Percentiles rank a stretch among this genome's conserved stretches.
phyloP scores from a whole-genome alignment of 2,113 vertebrate species.

The Mobula hypostoma region DNA sequence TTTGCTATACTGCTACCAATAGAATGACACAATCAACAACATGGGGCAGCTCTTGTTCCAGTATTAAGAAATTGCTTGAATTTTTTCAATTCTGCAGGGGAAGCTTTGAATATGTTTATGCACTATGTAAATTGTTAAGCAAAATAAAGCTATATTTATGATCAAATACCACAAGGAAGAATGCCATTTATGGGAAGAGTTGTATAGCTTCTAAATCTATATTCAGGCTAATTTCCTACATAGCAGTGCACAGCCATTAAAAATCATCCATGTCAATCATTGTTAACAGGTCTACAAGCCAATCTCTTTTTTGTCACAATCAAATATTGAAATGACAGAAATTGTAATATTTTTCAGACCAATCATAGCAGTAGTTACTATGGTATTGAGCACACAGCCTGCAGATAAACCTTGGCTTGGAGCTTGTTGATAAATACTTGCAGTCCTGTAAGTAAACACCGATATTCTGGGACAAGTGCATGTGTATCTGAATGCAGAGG shows the following conservation, averaged over 20 bases:
- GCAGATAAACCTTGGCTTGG: background rate
- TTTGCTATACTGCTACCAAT: background rate
- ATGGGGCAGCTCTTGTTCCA: background rate
- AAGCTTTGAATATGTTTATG: background rate
- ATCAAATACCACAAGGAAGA: background rate
- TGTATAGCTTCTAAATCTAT: background rate
- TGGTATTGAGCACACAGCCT: background rate
- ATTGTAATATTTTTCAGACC: background rate
- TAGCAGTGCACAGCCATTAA: background rate
- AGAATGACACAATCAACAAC: background rate
- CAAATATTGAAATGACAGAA: background rate
- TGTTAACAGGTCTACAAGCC: background rate
- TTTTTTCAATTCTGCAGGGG: background rate
- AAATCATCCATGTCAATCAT: background rate
- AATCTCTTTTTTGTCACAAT: background rate
- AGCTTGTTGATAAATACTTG: too few species aligned
- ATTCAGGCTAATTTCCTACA: background rate
- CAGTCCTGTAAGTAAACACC: too few species aligned
- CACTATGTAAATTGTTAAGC: background rate
- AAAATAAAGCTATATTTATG: background rate
- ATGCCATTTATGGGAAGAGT: slow-evolving; percentile 24
- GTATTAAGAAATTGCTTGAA: background rate
- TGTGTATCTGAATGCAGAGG: too few species aligned
- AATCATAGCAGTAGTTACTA: background rate
- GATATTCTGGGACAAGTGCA: too few species aligned